phyloP scores from a whole-genome alignment of 2,888 invertebrate genomes.

The Priocnemis perturbator region DNA sequence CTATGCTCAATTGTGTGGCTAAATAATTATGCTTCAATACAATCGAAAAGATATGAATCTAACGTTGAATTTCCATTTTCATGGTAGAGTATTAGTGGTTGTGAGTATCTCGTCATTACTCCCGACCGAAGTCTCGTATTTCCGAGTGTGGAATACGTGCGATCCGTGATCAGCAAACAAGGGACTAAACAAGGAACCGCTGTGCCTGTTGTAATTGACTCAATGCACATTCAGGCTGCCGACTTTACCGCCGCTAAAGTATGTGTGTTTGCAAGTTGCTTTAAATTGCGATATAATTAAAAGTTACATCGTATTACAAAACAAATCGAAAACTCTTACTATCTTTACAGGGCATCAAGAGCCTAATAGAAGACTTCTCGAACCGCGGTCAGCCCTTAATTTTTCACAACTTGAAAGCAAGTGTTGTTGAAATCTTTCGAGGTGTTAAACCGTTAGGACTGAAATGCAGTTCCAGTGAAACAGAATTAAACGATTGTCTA shows the following conservation, averaged over 20 bases:
- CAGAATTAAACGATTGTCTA: slow-evolving; percentile 77
- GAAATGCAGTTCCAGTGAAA: slow-evolving; percentile 77
- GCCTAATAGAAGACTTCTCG: slow-evolving; percentile 79
- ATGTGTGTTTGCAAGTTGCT: slow-evolving; percentile 32
- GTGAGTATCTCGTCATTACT: slow-evolving; percentile 78
- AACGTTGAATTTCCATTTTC: not conserved
- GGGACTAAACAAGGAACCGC: slow-evolving; percentile 79
- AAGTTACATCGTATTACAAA: not conserved
- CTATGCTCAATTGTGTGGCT: too few species aligned
- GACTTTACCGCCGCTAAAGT: slow-evolving; percentile 83
- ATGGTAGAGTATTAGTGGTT: slow-evolving; percentile 76
- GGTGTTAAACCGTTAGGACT: slow-evolving; percentile 79
- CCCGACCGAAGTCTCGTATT: slow-evolving; percentile 81
- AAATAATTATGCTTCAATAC: too few species aligned
- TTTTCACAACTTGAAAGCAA: slow-evolving; percentile 79
- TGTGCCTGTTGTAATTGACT: slow-evolving; percentile 80
- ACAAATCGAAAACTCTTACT: not conserved
- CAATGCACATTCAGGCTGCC: slow-evolving; percentile 80
- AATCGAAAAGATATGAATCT: not conserved
- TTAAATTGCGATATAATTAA: not conserved
- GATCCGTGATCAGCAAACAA: slow-evolving; percentile 84
- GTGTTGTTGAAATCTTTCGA: slow-evolving; percentile 78
- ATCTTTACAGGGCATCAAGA: slow-evolving; percentile 79
- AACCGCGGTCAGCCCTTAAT: slow-evolving; percentile 78
- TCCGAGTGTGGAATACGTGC: slow-evolving; percentile 81